Base-by-base conservation (phyloP, 2,113 vertebrate genomes). In the Epinephelus lanceolatus region DNA sequence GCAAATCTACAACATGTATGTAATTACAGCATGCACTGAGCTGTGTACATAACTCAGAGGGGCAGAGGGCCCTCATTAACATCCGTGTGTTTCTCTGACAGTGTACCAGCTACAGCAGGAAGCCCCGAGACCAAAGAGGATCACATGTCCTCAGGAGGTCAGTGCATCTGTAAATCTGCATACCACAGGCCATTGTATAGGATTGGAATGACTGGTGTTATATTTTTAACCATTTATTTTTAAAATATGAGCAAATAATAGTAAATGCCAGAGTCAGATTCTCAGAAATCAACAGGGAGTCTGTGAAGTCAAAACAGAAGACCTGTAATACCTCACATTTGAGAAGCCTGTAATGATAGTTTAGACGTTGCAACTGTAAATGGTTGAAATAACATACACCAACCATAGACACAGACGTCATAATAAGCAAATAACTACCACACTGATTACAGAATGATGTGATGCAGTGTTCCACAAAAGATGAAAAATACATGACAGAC, bases 41-140 rank as follows among this genome's bases (percentile, higher is more conserved):
- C 49, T 70, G 51, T 52, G 60, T 18, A 4, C 60, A 42, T 30
- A 52, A 45, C 18, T 79, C 61, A 70, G 40, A 76, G 62, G 47
- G 63, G 19, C 30, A 60, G 14, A 30, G 14, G 17, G 55, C 45
- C 51, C 71, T 76, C 2, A 75, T 86, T 86, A 80, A 86, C 71
- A 40, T 85, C 15, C 57, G 25, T 93, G 79, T 90, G 86, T 95
- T 91, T 95, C 55, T 94, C 92, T 92, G 86, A 87, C 96, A 99
- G 98, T 99, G 89, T 99, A 99, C 95, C 98, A 99, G 87, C 92
- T 99, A 78, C 98, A 99, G 93, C 98, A 99, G 93, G 98, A 99
- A 88, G 97, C 98, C 4, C 97, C 97, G 12, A 96, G 97, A 86
- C 98, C 98, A 95, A 99, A 98, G 95, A 97, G 98, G 95, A 97